Percentiles rank a stretch among this genome's conserved stretches.
Conservation (phyloP, 1,140 invertebrate genomes). For the Drosophila sechellia region DNA sequence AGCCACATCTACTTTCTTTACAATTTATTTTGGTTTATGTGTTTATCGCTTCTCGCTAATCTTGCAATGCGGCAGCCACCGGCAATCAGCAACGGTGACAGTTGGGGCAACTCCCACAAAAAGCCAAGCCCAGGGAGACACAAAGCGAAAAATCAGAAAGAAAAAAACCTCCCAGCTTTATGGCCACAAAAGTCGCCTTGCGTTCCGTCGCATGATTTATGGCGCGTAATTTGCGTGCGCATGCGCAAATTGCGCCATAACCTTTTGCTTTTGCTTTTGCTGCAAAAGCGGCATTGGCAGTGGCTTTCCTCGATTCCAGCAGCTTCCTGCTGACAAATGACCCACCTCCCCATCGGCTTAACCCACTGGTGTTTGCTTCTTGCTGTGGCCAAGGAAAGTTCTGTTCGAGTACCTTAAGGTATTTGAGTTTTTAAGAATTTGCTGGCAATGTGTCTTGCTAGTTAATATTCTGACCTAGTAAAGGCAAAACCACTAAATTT, state of each 20-base stretch:
- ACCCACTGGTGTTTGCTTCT: conserved; percentile 38
- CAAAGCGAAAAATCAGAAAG: conserved; percentile 11
- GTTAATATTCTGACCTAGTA: not conserved
- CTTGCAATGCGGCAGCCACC: conserved; percentile 57
- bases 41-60: conserved; percentile 75
- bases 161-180: conserved; percentile 3
- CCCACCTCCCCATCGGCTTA: conserved; percentile 29
- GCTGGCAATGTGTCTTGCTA: not conserved
- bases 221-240: conserved; percentile 81
- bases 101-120: conserved; percentile 69
- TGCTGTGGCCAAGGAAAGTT: conserved; percentile 12
- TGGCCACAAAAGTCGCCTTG: conserved; percentile 15
- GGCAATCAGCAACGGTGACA: conserved; percentile 71
- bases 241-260: conserved; percentile 75
- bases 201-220: conserved; percentile 71
- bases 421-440: not conserved
- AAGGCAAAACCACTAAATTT: not conserved
- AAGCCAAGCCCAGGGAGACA: conserved; percentile 41
- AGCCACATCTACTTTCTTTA: conserved; percentile 72
- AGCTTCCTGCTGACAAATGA: conserved; percentile 80
- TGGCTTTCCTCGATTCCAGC: conserved; percentile 26
- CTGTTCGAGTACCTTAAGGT: not conserved
- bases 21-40: conserved; percentile 74
- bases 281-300: not conserved
- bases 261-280: conserved; percentile 49